A percentile compares a stretch with the other conserved stretches of the same genome.
phyloP scores from a whole-genome alignment of 2,888 invertebrate species.

The Diarsia dahlii region DNA sequence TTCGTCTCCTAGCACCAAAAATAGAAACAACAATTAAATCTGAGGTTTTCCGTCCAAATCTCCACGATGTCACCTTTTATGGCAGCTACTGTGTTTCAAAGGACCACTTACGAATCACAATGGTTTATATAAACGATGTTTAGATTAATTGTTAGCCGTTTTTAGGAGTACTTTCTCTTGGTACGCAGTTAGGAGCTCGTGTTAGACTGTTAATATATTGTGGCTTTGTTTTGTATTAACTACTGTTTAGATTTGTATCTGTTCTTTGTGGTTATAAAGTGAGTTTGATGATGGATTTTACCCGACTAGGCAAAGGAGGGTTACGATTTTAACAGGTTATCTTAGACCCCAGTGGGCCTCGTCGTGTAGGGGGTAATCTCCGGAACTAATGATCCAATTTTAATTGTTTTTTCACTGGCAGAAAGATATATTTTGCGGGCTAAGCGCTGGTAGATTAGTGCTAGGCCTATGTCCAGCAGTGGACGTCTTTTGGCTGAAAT shows the following conservation, averaged over 20 bases:
- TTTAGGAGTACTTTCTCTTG: slow-evolving; percentile 63
- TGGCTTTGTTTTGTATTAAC: slow-evolving; percentile 48
- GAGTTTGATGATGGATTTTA: background rate
- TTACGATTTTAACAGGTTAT: background rate
- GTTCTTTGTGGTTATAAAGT: slow-evolving; percentile 15
- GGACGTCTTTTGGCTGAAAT: too few relatives aligned
- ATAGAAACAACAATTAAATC: slow-evolving; percentile 67
- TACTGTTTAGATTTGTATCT: slow-evolving; percentile 59
- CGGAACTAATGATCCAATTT: too few relatives aligned
- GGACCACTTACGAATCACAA: slow-evolving; percentile 71
- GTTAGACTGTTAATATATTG: slow-evolving; percentile 53
- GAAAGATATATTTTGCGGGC: too few relatives aligned
- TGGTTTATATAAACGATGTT: slow-evolving; percentile 55
- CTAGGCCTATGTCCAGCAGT: too few relatives aligned
- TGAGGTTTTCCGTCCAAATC: slow-evolving; percentile 75
- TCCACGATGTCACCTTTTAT: slow-evolving; percentile 76
- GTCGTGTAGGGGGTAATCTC: too few relatives aligned
- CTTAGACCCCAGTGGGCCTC: too few relatives aligned
- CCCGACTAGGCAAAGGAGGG: background rate
- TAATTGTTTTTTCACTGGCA: too few relatives aligned
- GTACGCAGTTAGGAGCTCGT: slow-evolving; percentile 41
- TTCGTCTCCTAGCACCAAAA: slow-evolving; percentile 67
- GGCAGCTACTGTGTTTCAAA: slow-evolving; percentile 74
- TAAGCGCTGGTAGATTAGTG: too few relatives aligned
- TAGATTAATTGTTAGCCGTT: slow-evolving; percentile 68